phyloP scores from a whole-genome alignment of 2,113 vertebrate genomes.

The Vimba vimba region DNA sequence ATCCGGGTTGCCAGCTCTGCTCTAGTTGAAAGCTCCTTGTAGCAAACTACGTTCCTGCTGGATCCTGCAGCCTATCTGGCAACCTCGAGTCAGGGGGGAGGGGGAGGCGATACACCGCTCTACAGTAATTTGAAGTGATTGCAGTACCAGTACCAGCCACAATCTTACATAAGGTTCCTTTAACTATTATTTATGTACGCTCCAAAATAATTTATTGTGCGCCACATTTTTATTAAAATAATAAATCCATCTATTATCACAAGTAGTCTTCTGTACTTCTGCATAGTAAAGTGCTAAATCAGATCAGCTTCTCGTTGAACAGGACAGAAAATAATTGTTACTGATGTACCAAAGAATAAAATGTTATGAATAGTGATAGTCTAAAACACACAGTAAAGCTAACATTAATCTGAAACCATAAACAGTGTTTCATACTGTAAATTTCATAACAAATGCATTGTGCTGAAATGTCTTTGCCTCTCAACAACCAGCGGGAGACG shows the following conservation, averaged over 20 bases:
- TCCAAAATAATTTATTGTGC: constrained; percentile 5
- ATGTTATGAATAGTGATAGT: neutral
- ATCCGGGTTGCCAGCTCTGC: no score
- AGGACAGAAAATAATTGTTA: neutral
- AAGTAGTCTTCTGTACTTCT: neutral
- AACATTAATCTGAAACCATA: neutral
- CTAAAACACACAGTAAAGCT: neutral
- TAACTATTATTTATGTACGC: neutral
- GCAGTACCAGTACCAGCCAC: no score
- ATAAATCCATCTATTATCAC: neutral
- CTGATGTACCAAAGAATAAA: neutral
- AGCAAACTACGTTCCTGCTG: no score
- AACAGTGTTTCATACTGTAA: neutral
- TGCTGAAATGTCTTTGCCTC: neutral
- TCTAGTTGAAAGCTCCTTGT: no score
- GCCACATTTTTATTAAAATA: constrained; percentile 12
- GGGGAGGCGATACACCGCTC: no score
- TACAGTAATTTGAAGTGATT: no score
- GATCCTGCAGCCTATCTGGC: no score
- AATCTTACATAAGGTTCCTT: neutral
- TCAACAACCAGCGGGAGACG: constrained; percentile 80
- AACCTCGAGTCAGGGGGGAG: no score
- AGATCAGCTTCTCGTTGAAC: neutral
- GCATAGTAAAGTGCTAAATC: neutral
- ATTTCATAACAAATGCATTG: neutral